phyloP scores from a whole-genome alignment of 2,888 invertebrate species.

The Strigamia transsilvanica region DNA sequence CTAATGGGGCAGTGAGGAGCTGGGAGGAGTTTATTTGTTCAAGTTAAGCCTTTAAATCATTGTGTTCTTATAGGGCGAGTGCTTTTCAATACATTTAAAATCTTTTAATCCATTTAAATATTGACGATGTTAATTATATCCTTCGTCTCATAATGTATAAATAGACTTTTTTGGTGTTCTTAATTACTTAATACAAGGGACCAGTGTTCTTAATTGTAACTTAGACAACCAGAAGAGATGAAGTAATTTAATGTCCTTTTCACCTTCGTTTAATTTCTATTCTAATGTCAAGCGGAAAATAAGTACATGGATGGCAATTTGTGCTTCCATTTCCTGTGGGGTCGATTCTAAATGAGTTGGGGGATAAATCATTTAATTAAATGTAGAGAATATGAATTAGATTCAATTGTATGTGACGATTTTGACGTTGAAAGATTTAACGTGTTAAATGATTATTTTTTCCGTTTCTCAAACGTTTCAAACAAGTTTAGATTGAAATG shows the following conservation, averaged over 20 bases:
- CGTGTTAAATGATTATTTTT: constrained; percentile 36
- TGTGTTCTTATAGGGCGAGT: not conserved
- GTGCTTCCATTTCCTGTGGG: constrained; percentile 39
- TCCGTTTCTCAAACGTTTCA: not conserved
- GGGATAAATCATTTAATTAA: constrained; percentile 49
- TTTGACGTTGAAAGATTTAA: constrained; percentile 40
- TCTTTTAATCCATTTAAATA: constrained; percentile 9
- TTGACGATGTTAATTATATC: not conserved
- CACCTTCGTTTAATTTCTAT: constrained; percentile 41
- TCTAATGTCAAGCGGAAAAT: constrained; percentile 41
- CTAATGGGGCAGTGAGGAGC: constrained; percentile 36
- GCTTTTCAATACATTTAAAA: not conserved
- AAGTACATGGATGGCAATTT: constrained; percentile 22
- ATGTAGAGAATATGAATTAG: constrained; percentile 34
- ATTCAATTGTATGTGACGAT: constrained; percentile 41
- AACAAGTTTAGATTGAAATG: constrained; percentile 22
- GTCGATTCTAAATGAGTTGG: constrained; percentile 45
- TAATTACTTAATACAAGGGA: not conserved
- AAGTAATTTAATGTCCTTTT: constrained; percentile 41
- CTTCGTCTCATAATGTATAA: not conserved
- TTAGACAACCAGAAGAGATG: not conserved
- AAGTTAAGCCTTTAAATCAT: constrained; percentile 7
- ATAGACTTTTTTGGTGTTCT: not conserved
- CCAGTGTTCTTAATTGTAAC: not conserved
- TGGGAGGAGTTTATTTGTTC: constrained; percentile 40